Percentiles rank a stretch among this genome's conserved stretches.
Evolutionary conservation across 1,140 invertebrate species (phyloP).

Genomic region (Heliconius congener): DNA sequence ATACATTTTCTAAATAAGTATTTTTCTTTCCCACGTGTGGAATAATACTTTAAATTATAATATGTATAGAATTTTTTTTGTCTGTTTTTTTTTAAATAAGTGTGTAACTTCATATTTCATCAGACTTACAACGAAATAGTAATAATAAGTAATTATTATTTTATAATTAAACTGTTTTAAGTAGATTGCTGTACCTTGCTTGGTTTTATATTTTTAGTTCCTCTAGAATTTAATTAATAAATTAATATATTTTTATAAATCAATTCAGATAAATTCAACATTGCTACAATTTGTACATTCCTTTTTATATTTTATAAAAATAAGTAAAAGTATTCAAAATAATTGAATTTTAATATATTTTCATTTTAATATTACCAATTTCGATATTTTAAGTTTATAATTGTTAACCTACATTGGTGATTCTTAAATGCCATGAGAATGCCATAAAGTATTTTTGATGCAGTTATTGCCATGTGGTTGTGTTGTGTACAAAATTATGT

Average conservation of each 20-base stretch:
- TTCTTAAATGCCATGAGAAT: conserved; percentile 51
- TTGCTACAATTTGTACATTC: conserved; percentile 46
- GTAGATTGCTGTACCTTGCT: conserved; percentile 9
- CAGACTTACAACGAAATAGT: neutral
- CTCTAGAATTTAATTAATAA: conserved; percentile 14
- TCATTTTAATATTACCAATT: neutral
- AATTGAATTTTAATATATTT: conserved; percentile 3
- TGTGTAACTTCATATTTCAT: neutral
- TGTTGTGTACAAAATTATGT: conserved; percentile 77
- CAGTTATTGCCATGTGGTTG: conserved; percentile 72
- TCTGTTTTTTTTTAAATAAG: too few relatives aligned
- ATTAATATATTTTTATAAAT: conserved; percentile 24
- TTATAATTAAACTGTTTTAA: neutral
- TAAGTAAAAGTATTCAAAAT: conserved; percentile 7
- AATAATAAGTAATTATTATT: neutral
- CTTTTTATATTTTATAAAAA: conserved; percentile 27
- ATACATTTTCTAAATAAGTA: too few relatives aligned
- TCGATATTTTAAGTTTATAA: neutral
- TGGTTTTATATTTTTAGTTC: conserved; percentile 16
- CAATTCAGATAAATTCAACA: conserved; percentile 26
- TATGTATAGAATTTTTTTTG: too few relatives aligned
- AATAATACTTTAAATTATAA: too few relatives aligned
- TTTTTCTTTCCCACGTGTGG: too few relatives aligned
- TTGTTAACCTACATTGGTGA: conserved; percentile 26
- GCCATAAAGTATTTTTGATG: conserved; percentile 62